Conservation (phyloP, 2,888 invertebrate genomes). For the Ariolimax columbianus region DNA sequence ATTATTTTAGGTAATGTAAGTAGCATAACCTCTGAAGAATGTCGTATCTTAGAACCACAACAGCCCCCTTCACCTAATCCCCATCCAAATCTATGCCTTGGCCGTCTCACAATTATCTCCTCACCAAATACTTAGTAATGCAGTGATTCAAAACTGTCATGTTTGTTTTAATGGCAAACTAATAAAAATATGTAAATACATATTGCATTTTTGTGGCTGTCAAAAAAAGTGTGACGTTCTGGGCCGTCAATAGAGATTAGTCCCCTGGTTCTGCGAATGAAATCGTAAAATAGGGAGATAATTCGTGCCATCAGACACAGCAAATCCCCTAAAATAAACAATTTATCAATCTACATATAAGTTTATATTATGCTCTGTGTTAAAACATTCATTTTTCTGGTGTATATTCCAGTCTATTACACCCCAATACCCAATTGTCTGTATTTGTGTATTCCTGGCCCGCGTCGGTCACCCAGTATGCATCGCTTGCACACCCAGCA, state of each 20-base stretch:
- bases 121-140: too few species aligned
- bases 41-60: too few species aligned
- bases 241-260: neutral
- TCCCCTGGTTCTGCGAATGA: neutral
- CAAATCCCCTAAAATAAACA: neutral
- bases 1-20: too few species aligned
- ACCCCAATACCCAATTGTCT: neutral
- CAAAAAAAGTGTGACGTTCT: too few species aligned
- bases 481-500: neutral
- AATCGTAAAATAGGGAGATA: slow-evolving; percentile 1
- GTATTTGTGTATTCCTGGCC: neutral
- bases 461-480: neutral
- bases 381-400: neutral
- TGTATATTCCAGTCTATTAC: neutral
- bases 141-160: too few species aligned
- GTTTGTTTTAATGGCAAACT: too few species aligned
- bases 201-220: too few species aligned
- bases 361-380: neutral
- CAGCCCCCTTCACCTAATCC: too few species aligned
- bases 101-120: too few species aligned
- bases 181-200: too few species aligned
- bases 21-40: too few species aligned
- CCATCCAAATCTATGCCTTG: too few species aligned
- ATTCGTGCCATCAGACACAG: neutral
- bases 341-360: slow-evolving; percentile 8